Evolutionary conservation across 2,888 invertebrate species (phyloP).

Genomic region (Metopia argyrocephala): DNA sequence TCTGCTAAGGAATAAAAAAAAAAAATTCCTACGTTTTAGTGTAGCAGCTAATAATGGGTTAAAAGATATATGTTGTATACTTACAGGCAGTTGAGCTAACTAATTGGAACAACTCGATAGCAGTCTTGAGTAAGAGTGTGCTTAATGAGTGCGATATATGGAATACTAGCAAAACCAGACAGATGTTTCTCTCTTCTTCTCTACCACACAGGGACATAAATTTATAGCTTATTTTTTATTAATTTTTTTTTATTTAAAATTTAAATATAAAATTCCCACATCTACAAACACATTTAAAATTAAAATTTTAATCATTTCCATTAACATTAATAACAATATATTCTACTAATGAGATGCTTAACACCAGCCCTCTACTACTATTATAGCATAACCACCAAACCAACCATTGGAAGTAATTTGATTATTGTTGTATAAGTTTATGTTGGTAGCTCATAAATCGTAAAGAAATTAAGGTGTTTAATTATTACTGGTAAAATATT

Average conservation of each 20-base stretch:
- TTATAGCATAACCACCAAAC: background rate
- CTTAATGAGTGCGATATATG: too few relatives aligned
- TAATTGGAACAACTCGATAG: too few relatives aligned
- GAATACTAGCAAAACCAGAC: too few relatives aligned
- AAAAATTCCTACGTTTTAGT: too few relatives aligned
- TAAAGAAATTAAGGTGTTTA: conserved; percentile 40
- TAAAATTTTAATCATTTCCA: conserved; percentile 24
- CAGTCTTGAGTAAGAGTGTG: too few relatives aligned
- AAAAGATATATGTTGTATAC: too few relatives aligned
- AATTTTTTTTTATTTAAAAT: background rate
- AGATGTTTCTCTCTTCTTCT: too few relatives aligned
- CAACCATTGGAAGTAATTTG: background rate
- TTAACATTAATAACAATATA: conserved; percentile 29
- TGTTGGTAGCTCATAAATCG: conserved; percentile 42
- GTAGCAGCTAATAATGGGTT: too few relatives aligned
- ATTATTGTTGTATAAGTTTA: conserved; percentile 22
- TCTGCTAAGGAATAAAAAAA: too few relatives aligned
- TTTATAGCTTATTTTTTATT: background rate
- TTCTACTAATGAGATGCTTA: conserved; percentile 12
- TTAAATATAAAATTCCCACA: conserved; percentile 36
- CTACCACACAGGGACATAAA: too few relatives aligned
- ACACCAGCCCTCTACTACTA: background rate
- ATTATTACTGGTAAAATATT: conserved; percentile 13
- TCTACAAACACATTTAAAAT: conserved; percentile 19
- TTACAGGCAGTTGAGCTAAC: too few relatives aligned